These are phyloP conservation scores for Antigone vipio DNA, from an alignment of 2,113 vertebrate species.

Conservation along the genomic window DNA sequence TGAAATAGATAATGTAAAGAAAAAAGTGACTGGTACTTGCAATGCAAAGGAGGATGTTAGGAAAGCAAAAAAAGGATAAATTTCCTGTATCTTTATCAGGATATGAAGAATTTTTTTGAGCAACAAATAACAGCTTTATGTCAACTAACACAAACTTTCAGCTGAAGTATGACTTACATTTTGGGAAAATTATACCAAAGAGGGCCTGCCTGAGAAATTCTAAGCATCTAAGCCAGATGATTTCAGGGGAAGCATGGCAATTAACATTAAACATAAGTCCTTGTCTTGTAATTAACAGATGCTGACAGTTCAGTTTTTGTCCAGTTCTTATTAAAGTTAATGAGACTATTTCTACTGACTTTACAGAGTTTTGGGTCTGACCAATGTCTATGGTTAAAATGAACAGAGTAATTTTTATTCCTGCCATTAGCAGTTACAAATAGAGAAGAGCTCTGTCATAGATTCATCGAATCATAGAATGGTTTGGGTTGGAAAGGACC, in stretches of 20 bases:
- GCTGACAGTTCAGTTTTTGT: background rate
- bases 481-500: too few relatives aligned
- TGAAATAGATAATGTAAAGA: background rate
- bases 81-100: background rate
- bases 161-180: background rate
- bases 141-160: background rate
- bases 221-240: background rate
- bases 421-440: background rate
- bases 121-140: background rate
- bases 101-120: background rate
- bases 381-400: background rate
- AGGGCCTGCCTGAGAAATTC: background rate
- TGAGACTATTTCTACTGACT: background rate
- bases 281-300: background rate
- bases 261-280: background rate
- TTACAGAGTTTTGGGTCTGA: background rate
- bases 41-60: background rate
- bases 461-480: too few relatives aligned
- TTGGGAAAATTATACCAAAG: background rate
- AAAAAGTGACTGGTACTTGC: background rate
- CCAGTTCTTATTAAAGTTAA: background rate
- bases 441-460: background rate
- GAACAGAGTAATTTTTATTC: background rate
- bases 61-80: background rate
- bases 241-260: background rate